These are phyloP conservation scores for Phalacrocorax pelagicus DNA, from an alignment of 2,113 vertebrate genomes.

Conservation along the genomic window DNA sequence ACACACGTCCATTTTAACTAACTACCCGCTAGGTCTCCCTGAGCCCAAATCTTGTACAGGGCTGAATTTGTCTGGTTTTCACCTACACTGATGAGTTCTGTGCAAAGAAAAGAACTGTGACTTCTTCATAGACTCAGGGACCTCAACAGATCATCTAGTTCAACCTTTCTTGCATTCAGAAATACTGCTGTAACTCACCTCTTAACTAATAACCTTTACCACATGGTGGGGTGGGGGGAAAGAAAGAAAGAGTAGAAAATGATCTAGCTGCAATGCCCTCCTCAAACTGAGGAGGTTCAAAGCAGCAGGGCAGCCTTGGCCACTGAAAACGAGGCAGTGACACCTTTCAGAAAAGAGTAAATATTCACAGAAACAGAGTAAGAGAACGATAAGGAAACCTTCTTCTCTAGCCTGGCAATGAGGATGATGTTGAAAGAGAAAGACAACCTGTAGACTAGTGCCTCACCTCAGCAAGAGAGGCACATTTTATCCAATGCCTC, in stretches of 20 bases:
- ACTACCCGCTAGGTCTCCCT: background rate
- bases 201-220: background rate
- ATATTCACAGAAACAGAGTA: background rate
- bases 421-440: background rate
- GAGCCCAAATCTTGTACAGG: background rate
- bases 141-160: background rate
- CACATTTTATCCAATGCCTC: background rate
- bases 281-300: background rate
- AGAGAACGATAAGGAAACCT: background rate
- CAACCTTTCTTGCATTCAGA: background rate
- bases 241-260: background rate
- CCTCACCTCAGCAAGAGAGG: background rate
- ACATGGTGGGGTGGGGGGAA: rapidly evolving
- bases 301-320: background rate
- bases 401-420: background rate
- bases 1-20: background rate
- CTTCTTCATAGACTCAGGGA: background rate
- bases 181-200: background rate
- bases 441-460: background rate
- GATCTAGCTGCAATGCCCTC: background rate
- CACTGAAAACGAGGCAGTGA: background rate
- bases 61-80: background rate
- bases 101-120: background rate
- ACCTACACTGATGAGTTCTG: background rate
- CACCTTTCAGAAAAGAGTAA: background rate